Evolutionary conservation across 2,888 invertebrate genomes (phyloP).

Genomic region (Mystacides longicornis): DNA sequence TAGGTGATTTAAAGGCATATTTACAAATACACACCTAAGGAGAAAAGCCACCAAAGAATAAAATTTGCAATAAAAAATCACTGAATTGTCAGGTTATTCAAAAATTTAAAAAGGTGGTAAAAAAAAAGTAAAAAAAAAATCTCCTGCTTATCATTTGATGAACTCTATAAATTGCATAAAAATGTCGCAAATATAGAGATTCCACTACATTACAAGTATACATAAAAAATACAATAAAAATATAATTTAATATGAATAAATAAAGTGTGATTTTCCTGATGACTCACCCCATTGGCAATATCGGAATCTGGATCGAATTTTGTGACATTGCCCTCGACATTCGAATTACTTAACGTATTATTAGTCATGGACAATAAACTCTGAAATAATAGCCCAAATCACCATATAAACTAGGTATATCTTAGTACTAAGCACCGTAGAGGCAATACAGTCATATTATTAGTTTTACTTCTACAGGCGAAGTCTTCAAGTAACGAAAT

Average conservation of each 20-base stretch:
- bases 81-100: too few species aligned
- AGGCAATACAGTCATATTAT: neutral
- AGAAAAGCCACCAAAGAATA: too few species aligned
- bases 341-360: constrained; percentile 21
- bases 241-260: neutral
- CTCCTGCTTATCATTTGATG: too few species aligned
- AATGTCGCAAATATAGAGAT: neutral
- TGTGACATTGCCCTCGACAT: constrained; percentile 19
- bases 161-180: too few species aligned
- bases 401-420: constrained; percentile 17
- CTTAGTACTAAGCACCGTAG: neutral
- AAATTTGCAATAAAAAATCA: too few species aligned
- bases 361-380: constrained; percentile 25
- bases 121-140: too few species aligned
- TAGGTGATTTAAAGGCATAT: too few species aligned
- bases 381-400: constrained; percentile 25
- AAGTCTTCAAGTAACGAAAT: too few species aligned
- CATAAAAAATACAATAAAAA: neutral
- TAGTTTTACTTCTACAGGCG: too few species aligned
- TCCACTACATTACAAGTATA: neutral
- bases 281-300: constrained; percentile 26
- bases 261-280: neutral
- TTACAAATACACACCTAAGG: too few species aligned
- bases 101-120: too few species aligned
- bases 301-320: constrained; percentile 13